These are phyloP conservation scores for Dinoponera quadriceps DNA, from an alignment of 1,140 invertebrate species.

Conservation along the genomic window DNA sequence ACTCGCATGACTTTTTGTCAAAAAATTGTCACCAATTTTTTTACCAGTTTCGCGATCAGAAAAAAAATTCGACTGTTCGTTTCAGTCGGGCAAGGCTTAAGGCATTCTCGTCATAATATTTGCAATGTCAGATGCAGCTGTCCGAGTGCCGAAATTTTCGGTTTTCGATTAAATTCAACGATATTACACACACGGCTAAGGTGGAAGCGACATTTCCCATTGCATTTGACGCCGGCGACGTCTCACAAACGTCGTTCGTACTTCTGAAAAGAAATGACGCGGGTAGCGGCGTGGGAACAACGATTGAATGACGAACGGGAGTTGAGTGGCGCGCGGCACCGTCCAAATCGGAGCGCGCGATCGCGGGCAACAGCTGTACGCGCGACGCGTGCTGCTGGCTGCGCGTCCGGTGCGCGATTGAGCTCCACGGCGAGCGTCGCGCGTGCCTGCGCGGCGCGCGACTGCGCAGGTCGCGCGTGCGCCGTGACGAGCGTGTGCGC, in stretches of 20 bases:
- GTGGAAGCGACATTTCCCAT: neutral
- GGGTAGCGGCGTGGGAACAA: neutral
- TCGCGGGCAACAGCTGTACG: neutral
- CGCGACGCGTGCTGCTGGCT: conserved; percentile 38
- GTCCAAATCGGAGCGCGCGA: neutral
- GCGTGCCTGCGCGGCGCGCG: conserved; percentile 60
- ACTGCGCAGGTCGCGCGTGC: conserved; percentile 66
- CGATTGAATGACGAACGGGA: neutral
- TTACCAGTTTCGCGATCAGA: neutral
- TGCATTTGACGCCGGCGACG: neutral
- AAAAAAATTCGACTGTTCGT: neutral
- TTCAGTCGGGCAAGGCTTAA: neutral
- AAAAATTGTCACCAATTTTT: neutral
- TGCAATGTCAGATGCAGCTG: neutral
- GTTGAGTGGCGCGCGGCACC: neutral
- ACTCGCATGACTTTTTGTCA: too few relatives aligned
- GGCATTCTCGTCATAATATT: neutral
- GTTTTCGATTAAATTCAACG: too few relatives aligned
- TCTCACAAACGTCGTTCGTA: neutral
- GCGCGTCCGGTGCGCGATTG: conserved; percentile 65
- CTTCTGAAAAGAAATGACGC: neutral
- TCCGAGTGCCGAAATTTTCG: too few relatives aligned
- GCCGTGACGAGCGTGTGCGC: neutral
- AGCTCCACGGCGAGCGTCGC: conserved; percentile 27
- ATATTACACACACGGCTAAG: too few relatives aligned